Percentiles rank a stretch among this genome's conserved stretches.
Evolutionary conservation across 1,140 invertebrate genomes (phyloP).

Genomic region (Amphibalanus amphitrite): DNA sequence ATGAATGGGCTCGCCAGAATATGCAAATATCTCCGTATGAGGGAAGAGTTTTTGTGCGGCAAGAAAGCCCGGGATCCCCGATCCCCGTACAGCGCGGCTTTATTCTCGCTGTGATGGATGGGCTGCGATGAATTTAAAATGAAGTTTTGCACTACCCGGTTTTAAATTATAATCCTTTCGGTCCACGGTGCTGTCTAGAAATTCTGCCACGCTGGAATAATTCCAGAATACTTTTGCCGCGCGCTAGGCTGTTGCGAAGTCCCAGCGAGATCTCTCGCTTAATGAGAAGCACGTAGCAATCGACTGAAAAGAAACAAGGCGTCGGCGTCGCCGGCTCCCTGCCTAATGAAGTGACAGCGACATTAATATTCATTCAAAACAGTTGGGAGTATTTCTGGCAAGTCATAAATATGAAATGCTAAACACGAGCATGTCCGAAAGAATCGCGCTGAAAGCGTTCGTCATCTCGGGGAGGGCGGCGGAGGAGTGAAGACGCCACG

Average conservation of each 20-base stretch:
- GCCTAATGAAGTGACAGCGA: not conserved
- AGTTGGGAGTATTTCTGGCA: not conserved
- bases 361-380: not conserved
- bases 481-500: not conserved
- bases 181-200: not conserved
- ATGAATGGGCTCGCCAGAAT: not conserved
- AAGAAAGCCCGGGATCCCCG: not conserved
- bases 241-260: not conserved
- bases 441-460: not conserved
- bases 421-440: not conserved
- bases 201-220: conserved; percentile 1
- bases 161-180: conserved; percentile 1
- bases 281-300: not conserved
- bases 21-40: conserved; percentile 1
- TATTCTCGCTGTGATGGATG: not conserved
- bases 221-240: not conserved
- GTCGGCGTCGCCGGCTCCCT: not conserved
- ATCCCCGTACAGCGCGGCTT: not conserved
- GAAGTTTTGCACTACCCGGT: not conserved
- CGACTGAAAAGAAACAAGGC: not conserved
- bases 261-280: not conserved
- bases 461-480: not conserved
- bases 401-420: not conserved
- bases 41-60: not conserved
- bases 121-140: not conserved